Base-by-base conservation (phyloP, 1,140 invertebrate genomes). In the Lasioglossum albipes region DNA sequence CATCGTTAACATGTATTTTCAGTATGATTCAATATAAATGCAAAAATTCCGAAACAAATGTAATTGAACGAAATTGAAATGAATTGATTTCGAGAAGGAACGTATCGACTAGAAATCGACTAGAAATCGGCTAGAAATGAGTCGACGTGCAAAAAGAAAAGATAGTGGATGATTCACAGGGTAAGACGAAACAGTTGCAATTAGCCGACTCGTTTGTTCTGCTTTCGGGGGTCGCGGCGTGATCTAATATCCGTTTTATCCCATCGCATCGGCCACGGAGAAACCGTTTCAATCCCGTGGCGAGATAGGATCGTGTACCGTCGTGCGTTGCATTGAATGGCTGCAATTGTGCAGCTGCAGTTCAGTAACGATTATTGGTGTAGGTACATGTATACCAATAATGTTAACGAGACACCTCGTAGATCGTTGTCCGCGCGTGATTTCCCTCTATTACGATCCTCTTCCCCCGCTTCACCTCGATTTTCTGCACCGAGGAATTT, bases 311-410 rank as follows among this genome's bases (percentile, higher is more conserved):
- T 77, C 74, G 31, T 70, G 66, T 69, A 52, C 42, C 73, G 16
- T 54, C 57, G 73, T 62, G 67, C 74, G 79, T 65, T 49, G 66
- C 67, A 69, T 62, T 75, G 79, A 76, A 76, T 71, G 52, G 73
- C 67, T 69, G 73, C 67, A 70, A 81, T 81, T 76, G 73, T 81
- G 74, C 79, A 77, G 74, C 74, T 81, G 79, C 65, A 76, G 74
- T 70, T 81, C 79, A 71, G 74, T 81, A 81, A 81, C 74, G 79
- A 81, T 81, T 81, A 81, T 81, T 81, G 79, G 79, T 77, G 79
- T 80, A 80, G 71, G 79, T 77, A 71, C 74, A 75, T 81, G 79
- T 81, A 81, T 77, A 81, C 79, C 73, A 81, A 81, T 81, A 77
- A 81, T 81, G 79, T 81, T 81, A 81, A 81, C 79, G 79, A 81